These are phyloP conservation scores for Protonemura montana DNA, from an alignment of 2,888 invertebrate genomes.

Conservation along the genomic window DNA sequence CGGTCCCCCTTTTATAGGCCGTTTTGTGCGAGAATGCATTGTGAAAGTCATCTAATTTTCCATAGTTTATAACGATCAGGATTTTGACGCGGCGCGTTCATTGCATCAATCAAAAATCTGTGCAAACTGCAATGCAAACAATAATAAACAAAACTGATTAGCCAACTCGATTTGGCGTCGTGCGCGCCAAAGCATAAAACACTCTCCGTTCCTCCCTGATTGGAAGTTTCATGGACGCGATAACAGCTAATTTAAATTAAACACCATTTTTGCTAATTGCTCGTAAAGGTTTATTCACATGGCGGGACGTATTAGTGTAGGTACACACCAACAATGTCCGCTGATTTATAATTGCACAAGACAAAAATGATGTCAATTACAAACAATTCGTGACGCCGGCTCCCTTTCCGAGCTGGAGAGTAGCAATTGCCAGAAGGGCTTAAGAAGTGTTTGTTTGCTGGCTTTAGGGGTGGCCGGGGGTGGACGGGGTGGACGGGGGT, in stretches of 20 bases:
- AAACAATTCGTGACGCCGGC: background rate
- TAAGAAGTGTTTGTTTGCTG: background rate
- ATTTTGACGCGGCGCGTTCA: background rate
- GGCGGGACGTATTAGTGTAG: background rate
- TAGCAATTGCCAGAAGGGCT: background rate
- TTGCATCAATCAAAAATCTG: constrained; percentile 4
- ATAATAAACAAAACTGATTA: constrained; percentile 12
- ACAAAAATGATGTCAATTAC: background rate
- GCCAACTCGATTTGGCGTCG: background rate
- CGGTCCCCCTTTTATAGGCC: background rate
- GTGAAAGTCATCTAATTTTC: background rate
- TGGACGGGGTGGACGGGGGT: background rate
- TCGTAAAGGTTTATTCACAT: background rate
- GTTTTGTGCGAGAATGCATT: background rate
- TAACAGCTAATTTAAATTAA: constrained; percentile 12
- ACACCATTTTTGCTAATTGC: constrained; percentile 5
- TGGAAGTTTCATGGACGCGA: background rate
- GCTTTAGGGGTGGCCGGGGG: background rate
- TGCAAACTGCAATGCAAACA: background rate
- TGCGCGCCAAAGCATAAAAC: background rate
- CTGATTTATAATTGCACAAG: background rate
- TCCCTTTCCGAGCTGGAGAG: background rate
- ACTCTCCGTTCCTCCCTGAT: background rate
- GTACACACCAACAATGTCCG: background rate
- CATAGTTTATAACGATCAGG: background rate